Evolutionary conservation across 2,113 vertebrate species (phyloP).

Genomic region (Pseudopipra pipra): DNA sequence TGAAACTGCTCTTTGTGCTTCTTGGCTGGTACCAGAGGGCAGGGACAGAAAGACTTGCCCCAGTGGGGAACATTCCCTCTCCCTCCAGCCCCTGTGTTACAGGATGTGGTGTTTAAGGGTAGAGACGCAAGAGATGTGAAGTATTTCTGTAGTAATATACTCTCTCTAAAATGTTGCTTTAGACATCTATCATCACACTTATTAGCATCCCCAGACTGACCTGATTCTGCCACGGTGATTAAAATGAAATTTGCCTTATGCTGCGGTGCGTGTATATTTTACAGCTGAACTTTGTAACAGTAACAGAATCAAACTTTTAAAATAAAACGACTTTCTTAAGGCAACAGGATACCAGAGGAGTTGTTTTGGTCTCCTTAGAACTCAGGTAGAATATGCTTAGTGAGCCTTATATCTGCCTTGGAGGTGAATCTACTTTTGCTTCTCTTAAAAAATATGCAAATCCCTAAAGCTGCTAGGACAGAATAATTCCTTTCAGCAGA

Average conservation of each 20-base stretch:
- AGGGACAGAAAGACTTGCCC: background rate
- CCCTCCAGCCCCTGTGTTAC: background rate
- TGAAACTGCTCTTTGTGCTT: background rate
- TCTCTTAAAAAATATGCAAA: conserved; percentile 25
- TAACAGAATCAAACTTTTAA: background rate
- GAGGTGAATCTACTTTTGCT: background rate
- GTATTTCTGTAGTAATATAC: background rate
- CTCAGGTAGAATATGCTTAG: background rate
- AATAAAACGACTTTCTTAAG: background rate
- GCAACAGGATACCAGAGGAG: background rate
- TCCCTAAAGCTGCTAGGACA: background rate
- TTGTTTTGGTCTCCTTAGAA: background rate
- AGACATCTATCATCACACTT: background rate
- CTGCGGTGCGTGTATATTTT: conserved; percentile 2
- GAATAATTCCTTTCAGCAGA: conserved; percentile 2
- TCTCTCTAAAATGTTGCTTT: background rate
- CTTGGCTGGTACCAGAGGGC: background rate
- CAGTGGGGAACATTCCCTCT: background rate
- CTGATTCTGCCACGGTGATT: conserved; percentile 39
- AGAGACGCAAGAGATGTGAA: background rate
- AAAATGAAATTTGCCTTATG: conserved; percentile 19
- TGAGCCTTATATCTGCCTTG: background rate
- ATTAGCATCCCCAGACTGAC: background rate
- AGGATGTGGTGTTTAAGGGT: background rate
- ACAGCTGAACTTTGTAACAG: background rate